Conservation (phyloP, 2,888 invertebrate species). For the Hypena proboscidalis region DNA sequence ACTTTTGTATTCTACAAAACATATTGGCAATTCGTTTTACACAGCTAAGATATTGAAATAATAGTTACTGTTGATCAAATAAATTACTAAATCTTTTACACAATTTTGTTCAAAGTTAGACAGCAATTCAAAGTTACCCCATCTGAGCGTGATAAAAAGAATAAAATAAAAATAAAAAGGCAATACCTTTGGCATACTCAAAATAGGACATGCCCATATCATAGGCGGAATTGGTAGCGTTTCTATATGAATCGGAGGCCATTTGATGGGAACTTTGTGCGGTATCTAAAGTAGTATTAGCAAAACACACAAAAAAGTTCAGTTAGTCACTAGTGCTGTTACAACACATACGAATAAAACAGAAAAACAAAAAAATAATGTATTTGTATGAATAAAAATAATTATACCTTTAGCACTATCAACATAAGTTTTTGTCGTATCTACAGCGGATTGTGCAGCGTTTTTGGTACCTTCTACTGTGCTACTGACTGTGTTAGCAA, state of each 20-base stretch:
- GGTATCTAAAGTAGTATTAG: conserved; percentile 60
- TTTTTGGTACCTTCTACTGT: conserved; percentile 64
- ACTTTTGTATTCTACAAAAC: too few species aligned
- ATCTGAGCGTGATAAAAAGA: conserved; percentile 1
- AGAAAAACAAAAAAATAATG: too few species aligned
- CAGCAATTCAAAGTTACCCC: too few species aligned
- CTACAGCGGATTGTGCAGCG: conserved; percentile 56
- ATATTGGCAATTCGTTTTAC: too few species aligned
- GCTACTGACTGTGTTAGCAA: conserved; percentile 53
- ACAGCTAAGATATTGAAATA: too few species aligned
- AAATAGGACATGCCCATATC: conserved; percentile 65
- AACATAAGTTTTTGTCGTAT: conserved; percentile 62
- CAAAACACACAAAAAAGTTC: conserved; percentile 42
- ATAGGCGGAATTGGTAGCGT: conserved; percentile 62
- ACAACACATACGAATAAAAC: too few species aligned
- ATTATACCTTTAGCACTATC: conserved; percentile 68
- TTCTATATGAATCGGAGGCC: conserved; percentile 56
- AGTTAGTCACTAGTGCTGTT: conserved; percentile 39
- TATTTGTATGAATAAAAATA: conserved; percentile 23
- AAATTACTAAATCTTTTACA: too few species aligned
- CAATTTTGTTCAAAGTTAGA: too few species aligned
- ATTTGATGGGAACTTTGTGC: conserved; percentile 63
- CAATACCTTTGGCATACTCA: conserved; percentile 60
- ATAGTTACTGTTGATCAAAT: too few species aligned
- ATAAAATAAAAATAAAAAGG: conserved; percentile 6